A percentile compares a stretch with the other conserved stretches of the same genome.
These are phyloP conservation scores for Dendronephthya gigantea DNA, from an alignment of 64 coral and sea anemone genomes.

Conservation along the genomic window DNA sequence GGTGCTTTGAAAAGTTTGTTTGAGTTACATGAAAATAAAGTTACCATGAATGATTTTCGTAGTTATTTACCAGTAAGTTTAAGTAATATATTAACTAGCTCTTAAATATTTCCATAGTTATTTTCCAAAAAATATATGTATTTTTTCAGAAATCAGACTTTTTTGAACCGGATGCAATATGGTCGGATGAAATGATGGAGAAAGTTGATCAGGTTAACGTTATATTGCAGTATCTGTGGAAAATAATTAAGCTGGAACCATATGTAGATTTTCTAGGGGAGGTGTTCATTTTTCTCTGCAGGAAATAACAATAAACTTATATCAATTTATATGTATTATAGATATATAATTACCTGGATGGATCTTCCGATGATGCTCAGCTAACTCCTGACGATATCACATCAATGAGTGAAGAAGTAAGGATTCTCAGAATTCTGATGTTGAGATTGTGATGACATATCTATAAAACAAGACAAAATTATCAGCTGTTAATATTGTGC, in stretches of 20 bases:
- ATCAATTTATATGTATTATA: background rate
- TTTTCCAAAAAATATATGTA: background rate
- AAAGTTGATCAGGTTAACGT: background rate
- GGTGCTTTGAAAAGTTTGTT: background rate
- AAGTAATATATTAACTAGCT: no score
- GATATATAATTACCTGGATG: background rate
- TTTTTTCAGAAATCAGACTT: background rate
- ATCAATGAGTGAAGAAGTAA: background rate
- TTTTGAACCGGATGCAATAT: background rate
- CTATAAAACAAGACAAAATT: background rate
- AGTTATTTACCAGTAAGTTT: background rate
- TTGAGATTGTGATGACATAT: background rate
- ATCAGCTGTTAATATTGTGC: no score
- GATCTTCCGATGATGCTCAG: background rate
- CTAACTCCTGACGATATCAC: background rate
- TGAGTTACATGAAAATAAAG: background rate
- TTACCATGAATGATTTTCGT: background rate
- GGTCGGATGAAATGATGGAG: background rate
- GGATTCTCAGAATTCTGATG: background rate
- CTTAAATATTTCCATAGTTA: no score
- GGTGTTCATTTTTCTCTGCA: no score
- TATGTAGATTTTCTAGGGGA: no score
- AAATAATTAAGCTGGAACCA: background rate
- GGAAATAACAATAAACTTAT: no score
- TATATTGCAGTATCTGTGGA: background rate